Conservation (phyloP, 2,797 vertebrate species). For the Chloroceryle inda region DNA sequence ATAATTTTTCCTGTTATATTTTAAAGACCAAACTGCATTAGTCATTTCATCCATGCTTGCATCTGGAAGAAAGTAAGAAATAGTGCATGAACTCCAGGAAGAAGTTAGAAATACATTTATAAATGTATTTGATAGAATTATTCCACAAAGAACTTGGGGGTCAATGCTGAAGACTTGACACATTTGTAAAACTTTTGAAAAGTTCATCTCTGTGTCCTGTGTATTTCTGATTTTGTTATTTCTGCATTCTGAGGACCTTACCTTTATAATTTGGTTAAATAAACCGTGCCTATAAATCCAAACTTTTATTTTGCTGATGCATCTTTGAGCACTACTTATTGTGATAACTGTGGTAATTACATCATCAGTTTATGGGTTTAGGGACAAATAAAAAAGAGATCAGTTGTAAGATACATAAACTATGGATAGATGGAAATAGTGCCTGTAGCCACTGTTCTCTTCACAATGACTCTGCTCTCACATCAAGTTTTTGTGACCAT, state of each 20-base stretch:
- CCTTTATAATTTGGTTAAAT: not conserved
- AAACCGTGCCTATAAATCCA: not conserved
- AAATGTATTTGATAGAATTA: not conserved
- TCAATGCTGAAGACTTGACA: not conserved
- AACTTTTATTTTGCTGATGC: not conserved
- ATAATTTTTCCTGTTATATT: not conserved
- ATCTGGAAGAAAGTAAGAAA: slow-evolving; percentile 15
- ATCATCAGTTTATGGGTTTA: not conserved
- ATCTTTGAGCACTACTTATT: not conserved
- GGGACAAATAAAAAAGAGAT: not conserved
- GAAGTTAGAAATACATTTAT: slow-evolving; percentile 1
- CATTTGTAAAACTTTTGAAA: not conserved
- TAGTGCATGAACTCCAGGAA: not conserved
- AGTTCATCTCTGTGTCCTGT: not conserved
- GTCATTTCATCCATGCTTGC: not conserved
- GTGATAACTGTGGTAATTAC: not conserved
- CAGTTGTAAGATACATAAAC: not conserved
- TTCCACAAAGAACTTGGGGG: not conserved
- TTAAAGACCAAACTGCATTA: not conserved
- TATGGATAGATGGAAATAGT: not conserved
- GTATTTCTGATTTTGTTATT: not conserved
- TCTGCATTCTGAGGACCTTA: not conserved
- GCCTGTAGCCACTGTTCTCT: not conserved
- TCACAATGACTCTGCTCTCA: not conserved
- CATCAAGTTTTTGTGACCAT: not conserved